Evolutionary conservation across 2,797 vertebrate genomes (phyloP), one percentile per base, ranked within the genome.

Genomic region (Sciurus carolinensis): DNA sequence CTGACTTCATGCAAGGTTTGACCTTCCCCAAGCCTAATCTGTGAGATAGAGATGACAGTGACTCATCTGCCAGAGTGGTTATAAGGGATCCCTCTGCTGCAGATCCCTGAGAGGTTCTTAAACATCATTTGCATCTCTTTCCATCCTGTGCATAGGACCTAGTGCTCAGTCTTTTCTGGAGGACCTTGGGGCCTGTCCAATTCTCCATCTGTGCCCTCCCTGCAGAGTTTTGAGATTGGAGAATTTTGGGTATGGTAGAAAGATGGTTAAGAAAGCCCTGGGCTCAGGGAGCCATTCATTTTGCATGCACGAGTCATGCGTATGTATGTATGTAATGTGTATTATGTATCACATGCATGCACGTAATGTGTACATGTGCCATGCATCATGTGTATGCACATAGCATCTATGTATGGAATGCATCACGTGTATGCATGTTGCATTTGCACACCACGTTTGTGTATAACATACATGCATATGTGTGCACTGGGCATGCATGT

Each of bases 51-150:
- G 66, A 80, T 12, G 73, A 73, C 39, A 6, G 13, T 30, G 42
- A 26, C 73, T 26, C 2, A 0, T 39, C 36, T 79, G 54, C 6
- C 17, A 3, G 52, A 9, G 47, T 24, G 18, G 28, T 17, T 47
- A 33, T 24, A 1, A 15, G 33, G 6, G 44, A 88, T 5, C 33
- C 59, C 11, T 57, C n/a, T 11, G 69, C 15, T 18, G 2, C 59
- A 44, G 85, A 52, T 30, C 39, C 30, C n/a, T 14, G 1, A 0
- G 2, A 0, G 0, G 59, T 59, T 59, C 57, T 59, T 14, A 90
- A 47, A 36, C 7, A 1, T 12, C 13, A 1, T n/a, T 28, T 44
- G 17, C 62, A 26, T 66, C 44, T 39, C 81, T 66, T 12, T n/a
- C 24, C 20, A 7, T 8, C 77, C 76, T 75, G 26, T 59, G 36